Percentiles rank a stretch among this genome's conserved stretches.
Conservation (phyloP, 2,888 invertebrate genomes). For the Melikaiella ostensackeni region DNA sequence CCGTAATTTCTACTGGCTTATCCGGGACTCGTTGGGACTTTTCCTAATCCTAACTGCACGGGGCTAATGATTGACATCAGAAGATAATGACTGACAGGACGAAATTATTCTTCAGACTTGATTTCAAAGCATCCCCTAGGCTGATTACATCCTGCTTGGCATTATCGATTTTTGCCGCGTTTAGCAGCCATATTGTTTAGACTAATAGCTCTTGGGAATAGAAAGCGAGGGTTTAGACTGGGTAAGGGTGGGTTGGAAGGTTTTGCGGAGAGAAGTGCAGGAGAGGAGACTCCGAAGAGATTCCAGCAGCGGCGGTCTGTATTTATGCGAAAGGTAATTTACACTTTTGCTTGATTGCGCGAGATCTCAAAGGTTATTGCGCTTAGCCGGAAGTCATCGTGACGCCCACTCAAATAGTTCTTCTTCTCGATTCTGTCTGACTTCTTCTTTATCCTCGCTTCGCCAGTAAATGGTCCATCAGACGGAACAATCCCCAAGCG, state of each 20-base stretch:
- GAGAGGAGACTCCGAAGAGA: slow-evolving; percentile 55
- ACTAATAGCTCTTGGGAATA: slow-evolving; percentile 74
- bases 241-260: slow-evolving; percentile 52
- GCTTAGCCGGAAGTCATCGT: slow-evolving; percentile 56
- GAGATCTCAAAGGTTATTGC: slow-evolving; percentile 53
- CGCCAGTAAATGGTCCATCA: not conserved
- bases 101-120: slow-evolving; percentile 34
- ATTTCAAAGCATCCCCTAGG: slow-evolving; percentile 25
- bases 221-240: slow-evolving; percentile 59
- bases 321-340: slow-evolving; percentile 64
- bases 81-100: not conserved
- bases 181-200: slow-evolving; percentile 76
- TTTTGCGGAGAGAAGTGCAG: slow-evolving; percentile 52
- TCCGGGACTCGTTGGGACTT: slow-evolving; percentile 62
- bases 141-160: slow-evolving; percentile 49
- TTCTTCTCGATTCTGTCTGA: slow-evolving; percentile 26
- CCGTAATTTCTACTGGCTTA: slow-evolving; percentile 52
- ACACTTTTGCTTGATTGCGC: slow-evolving; percentile 65
- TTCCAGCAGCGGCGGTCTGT: slow-evolving; percentile 55
- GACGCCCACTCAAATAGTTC: slow-evolving; percentile 37
- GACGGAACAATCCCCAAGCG: not conserved
- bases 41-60: slow-evolving; percentile 57
- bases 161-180: slow-evolving; percentile 73
- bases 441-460: not conserved
- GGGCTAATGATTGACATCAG: slow-evolving; percentile 16